Percentiles rank a stretch among this genome's conserved stretches.
phyloP scores from a whole-genome alignment of 2,797 vertebrate genomes.

The Neosilurus mollespiculum region DNA sequence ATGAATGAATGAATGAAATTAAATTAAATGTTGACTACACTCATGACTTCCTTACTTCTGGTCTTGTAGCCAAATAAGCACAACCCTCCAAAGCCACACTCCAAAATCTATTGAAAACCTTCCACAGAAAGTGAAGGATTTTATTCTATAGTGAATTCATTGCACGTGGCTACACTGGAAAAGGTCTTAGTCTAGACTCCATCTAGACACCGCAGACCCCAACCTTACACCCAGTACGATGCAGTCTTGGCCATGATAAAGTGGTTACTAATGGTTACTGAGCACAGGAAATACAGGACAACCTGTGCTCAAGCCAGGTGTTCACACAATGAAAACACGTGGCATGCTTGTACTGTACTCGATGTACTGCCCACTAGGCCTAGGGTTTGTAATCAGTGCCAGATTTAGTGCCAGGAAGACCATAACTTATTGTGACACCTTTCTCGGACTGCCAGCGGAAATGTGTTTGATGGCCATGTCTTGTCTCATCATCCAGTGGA shows the following conservation, averaged over 20 bases:
- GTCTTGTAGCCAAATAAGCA: background rate
- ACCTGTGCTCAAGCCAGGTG: slow-evolving; percentile 2
- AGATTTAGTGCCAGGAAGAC: slow-evolving; percentile 1
- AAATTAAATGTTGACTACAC: background rate
- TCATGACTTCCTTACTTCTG: background rate
- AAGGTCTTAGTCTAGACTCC: background rate
- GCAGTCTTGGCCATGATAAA: background rate
- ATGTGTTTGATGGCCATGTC: slow-evolving; percentile 4
- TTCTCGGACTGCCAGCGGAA: slow-evolving; percentile 7
- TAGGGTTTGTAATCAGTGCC: slow-evolving; percentile 12
- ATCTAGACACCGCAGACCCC: background rate
- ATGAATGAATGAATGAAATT: background rate
- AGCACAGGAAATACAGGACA: slow-evolving; percentile 9
- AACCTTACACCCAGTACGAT: background rate
- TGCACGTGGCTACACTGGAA: background rate
- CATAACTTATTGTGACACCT: background rate
- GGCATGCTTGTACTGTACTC: slow-evolving; percentile 28
- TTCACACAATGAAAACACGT: slow-evolving; percentile 21
- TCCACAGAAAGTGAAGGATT: background rate
- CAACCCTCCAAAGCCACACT: background rate
- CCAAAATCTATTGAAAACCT: background rate
- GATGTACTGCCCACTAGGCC: slow-evolving; percentile 16
- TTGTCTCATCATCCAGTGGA: slow-evolving; percentile 10
- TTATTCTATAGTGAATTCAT: too few relatives aligned
- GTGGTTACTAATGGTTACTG: background rate